Conservation (phyloP, 1,140 invertebrate species). For the Glossosoma conforme region DNA sequence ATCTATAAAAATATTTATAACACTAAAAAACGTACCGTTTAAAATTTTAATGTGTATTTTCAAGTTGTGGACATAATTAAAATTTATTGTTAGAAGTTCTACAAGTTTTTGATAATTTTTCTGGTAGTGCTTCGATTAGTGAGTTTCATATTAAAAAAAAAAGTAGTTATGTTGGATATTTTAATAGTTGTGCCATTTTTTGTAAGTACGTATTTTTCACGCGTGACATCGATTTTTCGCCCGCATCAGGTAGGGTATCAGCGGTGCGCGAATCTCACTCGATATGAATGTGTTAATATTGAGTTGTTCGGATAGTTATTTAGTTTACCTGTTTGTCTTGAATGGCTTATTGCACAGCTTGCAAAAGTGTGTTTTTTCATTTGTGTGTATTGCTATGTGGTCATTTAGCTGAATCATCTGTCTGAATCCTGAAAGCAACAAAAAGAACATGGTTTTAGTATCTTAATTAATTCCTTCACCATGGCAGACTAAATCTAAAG, state of each 20-base stretch:
- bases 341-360: constrained; percentile 1
- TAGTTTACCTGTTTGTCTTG: constrained; percentile 1
- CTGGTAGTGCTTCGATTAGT: too few relatives aligned
- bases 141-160: too few relatives aligned
- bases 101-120: too few relatives aligned
- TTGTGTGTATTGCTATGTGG: neutral
- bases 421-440: constrained; percentile 1
- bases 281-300: neutral
- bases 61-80: too few relatives aligned
- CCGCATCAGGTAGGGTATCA: neutral
- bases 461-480: too few relatives aligned
- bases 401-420: neutral
- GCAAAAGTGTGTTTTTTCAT: constrained; percentile 1
- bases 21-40: too few relatives aligned
- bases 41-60: too few relatives aligned
- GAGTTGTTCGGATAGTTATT: neutral
- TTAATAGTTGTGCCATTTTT: neutral
- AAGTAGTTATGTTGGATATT: too few relatives aligned
- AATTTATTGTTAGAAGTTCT: too few relatives aligned
- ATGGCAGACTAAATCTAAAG: too few relatives aligned
- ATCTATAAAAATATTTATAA: too few relatives aligned
- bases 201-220: neutral
- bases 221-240: neutral
- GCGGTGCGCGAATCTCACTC: neutral
- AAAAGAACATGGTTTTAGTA: too few relatives aligned